Evolutionary conservation across 2,888 invertebrate species (phyloP).

Genomic region (Ctena decussata): DNA sequence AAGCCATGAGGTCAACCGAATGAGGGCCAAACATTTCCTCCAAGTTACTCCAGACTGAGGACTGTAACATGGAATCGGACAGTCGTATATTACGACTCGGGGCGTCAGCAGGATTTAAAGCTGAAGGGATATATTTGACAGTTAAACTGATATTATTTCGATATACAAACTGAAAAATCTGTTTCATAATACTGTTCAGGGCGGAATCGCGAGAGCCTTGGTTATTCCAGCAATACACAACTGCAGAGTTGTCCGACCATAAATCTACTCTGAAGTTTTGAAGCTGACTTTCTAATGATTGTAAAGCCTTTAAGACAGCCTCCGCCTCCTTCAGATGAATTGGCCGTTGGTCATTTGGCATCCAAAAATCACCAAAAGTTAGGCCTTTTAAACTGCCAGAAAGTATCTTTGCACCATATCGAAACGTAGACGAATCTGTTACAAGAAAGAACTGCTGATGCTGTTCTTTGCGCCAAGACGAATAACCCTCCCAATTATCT

Average conservation of each 20-base stretch:
- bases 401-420: constrained; percentile 12
- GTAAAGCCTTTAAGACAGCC: constrained; percentile 18
- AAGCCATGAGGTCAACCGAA: constrained; percentile 50
- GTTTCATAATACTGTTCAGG: constrained; percentile 25
- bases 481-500: constrained; percentile 29
- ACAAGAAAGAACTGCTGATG: constrained; percentile 38
- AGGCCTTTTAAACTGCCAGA: not conserved
- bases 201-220: constrained; percentile 21
- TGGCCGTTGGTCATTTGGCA: constrained; percentile 6
- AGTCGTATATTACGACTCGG: not conserved
- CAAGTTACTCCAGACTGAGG: constrained; percentile 22
- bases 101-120: constrained; percentile 14
- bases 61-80: not conserved
- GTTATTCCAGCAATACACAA: constrained; percentile 30
- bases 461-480: constrained; percentile 36
- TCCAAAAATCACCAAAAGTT: constrained; percentile 34
- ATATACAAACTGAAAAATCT: constrained; percentile 1
- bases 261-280: constrained; percentile 25
- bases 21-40: constrained; percentile 41
- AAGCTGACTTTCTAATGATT: constrained; percentile 4
- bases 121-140: constrained; percentile 9
- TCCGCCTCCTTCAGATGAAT: constrained; percentile 45
- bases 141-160: not conserved
- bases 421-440: constrained; percentile 29
- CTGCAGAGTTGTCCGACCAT: constrained; percentile 39